phyloP scores from a whole-genome alignment of 92 coral and sea anemone species.

The Galaxea fascicularis region DNA sequence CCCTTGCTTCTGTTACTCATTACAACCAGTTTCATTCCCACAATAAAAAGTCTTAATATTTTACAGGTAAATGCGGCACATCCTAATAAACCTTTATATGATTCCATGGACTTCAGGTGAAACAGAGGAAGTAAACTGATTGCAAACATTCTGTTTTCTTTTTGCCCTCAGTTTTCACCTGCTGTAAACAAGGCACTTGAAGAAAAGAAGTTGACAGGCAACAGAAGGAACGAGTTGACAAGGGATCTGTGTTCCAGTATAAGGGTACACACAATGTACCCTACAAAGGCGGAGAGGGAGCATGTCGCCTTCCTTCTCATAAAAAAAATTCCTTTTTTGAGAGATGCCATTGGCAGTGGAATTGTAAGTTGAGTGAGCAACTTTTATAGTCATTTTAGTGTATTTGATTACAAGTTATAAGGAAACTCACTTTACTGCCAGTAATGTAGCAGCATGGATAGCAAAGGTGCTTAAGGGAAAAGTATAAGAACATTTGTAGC shows the following conservation, averaged over 20 bases:
- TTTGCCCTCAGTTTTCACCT: conserved; percentile 12
- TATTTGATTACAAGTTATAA: neutral
- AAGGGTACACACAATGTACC: conserved; percentile 65
- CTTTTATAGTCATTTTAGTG: neutral
- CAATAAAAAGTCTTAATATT: neutral
- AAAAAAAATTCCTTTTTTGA: conserved; percentile 59
- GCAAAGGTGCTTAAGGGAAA: neutral
- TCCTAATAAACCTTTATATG: neutral
- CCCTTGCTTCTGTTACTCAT: neutral
- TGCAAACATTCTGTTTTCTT: neutral
- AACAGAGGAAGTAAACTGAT: neutral
- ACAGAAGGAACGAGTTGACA: conserved; percentile 69
- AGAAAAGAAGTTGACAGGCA: conserved; percentile 22
- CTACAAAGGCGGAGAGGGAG: conserved; percentile 70
- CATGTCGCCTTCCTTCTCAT: conserved; percentile 63
- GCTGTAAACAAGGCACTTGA: conserved; percentile 16
- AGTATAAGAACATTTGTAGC: neutral
- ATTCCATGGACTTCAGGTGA: neutral
- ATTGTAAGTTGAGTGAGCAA: conserved; percentile 54
- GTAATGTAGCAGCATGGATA: neutral
- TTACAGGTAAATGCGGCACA: neutral
- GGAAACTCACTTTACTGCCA: neutral
- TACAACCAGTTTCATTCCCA: conserved; percentile 3
- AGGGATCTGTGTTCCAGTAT: conserved; percentile 65
- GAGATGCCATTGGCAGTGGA: conserved; percentile 73